Base-by-base conservation (phyloP, 2,113 vertebrate species). In the Leucosticte australis region DNA sequence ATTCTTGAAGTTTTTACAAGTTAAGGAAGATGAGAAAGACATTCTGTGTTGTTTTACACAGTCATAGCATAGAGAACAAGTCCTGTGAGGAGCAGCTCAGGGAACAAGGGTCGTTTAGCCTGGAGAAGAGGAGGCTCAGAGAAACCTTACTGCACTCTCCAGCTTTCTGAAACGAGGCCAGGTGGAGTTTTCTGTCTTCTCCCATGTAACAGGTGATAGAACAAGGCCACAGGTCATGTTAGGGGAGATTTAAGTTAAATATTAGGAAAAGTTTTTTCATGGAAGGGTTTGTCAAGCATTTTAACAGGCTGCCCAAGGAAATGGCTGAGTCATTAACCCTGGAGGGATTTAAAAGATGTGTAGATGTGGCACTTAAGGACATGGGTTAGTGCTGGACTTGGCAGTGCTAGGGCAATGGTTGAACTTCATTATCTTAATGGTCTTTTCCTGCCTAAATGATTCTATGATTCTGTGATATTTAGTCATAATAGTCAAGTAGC, bases 81-180 rank as follows among this genome's bases (percentile, higher is more conserved):
- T 63, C 62, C 47, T 69, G 5, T 52, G 24, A 57, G 30, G 37
- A 46, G 42, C 18, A 7, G 33, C 47, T 74, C 55, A 52, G 18
- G 24, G 33, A 56, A 31, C 8, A 44, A 39, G 15, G 16, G 18
- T n/a, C 7, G 1, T 63, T 50, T 28, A 69, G 10, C 8, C 17
- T 75, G 21, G 33, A 57, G 80, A 63, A 84, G 41, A 75, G 7
- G 33, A 74, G 15, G 37, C 7, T 35, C 15, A 57, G 33, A 47
- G 41, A 68, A 59, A 73, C 16, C 27, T 73, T 49, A 33, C 6
- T 0, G 0, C 5, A 44, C 41, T 49, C 27, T 73, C 42, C 26
- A 65, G 0, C 27, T 73, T 28, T 41, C 27, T 55, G 59, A 49
- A 78, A 67, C 20, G 14, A n/a, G 23, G 16, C 3, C 16, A 49